Conservation (phyloP, 2,888 invertebrate genomes). For the Lampropteryx suffumata region DNA sequence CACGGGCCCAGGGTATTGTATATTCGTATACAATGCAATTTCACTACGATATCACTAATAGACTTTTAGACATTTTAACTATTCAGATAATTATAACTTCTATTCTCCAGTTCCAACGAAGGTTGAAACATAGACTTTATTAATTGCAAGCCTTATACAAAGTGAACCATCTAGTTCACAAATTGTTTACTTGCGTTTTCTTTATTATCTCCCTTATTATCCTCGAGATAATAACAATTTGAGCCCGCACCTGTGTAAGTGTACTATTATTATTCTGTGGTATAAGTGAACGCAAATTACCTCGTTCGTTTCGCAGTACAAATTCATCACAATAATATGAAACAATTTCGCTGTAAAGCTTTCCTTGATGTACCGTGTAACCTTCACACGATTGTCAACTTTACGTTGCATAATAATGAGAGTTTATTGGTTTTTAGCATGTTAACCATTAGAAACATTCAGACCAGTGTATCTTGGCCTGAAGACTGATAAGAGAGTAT, state of each 20-base stretch:
- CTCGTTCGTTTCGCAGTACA: slow-evolving; percentile 30
- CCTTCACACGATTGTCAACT: neutral
- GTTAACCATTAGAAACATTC: neutral
- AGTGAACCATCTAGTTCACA: slow-evolving; percentile 10
- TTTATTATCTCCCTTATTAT: slow-evolving; percentile 43
- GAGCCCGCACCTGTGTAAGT: slow-evolving; percentile 39
- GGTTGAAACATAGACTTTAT: slow-evolving; percentile 9
- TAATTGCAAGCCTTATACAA: slow-evolving; percentile 5
- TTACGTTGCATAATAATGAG: too few relatives aligned
- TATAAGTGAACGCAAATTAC: slow-evolving; percentile 33
- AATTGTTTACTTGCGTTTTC: slow-evolving; percentile 30
- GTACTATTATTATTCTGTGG: slow-evolving; percentile 22
- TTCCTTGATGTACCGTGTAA: neutral
- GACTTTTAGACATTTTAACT: too few relatives aligned
- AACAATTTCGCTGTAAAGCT: slow-evolving; percentile 17
- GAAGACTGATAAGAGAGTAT: too few relatives aligned
- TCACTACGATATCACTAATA: too few relatives aligned
- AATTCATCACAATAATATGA: slow-evolving; percentile 30
- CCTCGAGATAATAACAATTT: slow-evolving; percentile 43
- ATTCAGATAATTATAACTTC: too few relatives aligned
- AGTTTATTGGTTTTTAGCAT: too few relatives aligned
- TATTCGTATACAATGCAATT: too few relatives aligned
- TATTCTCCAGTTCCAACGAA: too few relatives aligned
- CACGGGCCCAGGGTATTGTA: too few relatives aligned
- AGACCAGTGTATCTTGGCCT: too few relatives aligned